Evolutionary conservation across 2,888 invertebrate species (phyloP).

Genomic region (Barypeithes pellucidus): DNA sequence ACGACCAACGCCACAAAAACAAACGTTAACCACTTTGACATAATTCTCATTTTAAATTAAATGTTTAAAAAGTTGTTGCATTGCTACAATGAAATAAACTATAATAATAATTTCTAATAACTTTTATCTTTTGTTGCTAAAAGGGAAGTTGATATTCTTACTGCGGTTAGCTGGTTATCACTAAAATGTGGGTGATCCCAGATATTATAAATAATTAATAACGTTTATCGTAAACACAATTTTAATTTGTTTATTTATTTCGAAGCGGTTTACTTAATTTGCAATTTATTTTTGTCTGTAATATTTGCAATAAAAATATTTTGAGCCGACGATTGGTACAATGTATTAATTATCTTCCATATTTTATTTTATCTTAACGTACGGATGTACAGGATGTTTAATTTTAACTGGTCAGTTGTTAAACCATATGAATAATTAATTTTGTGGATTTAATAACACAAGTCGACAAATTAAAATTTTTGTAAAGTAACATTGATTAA

Average conservation of each 20-base stretch:
- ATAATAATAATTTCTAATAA: conserved; percentile 1
- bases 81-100: conserved; percentile 3
- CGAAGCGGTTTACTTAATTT: not conserved
- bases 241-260: not conserved
- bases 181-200: conserved; percentile 30
- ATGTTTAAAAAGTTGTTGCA: not conserved
- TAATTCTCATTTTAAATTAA: not conserved
- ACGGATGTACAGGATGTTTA: too few relatives aligned
- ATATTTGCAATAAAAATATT: not conserved
- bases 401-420: too few relatives aligned
- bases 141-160: conserved; percentile 28
- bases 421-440: too few relatives aligned
- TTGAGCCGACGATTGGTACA: too few relatives aligned
- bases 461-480: too few relatives aligned
- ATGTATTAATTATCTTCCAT: too few relatives aligned
- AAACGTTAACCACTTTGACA: not conserved
- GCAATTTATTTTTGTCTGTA: not conserved
- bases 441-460: too few relatives aligned
- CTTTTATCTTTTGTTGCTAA: conserved; percentile 14
- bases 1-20: conserved; percentile 13
- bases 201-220: conserved; percentile 18
- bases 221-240: conserved; percentile 12
- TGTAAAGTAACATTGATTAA: too few relatives aligned
- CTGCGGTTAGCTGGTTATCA: conserved; percentile 27
- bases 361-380: too few relatives aligned